Base-by-base conservation (phyloP, 2,113 vertebrate genomes). In the Pangasianodon hypophthalmus region DNA sequence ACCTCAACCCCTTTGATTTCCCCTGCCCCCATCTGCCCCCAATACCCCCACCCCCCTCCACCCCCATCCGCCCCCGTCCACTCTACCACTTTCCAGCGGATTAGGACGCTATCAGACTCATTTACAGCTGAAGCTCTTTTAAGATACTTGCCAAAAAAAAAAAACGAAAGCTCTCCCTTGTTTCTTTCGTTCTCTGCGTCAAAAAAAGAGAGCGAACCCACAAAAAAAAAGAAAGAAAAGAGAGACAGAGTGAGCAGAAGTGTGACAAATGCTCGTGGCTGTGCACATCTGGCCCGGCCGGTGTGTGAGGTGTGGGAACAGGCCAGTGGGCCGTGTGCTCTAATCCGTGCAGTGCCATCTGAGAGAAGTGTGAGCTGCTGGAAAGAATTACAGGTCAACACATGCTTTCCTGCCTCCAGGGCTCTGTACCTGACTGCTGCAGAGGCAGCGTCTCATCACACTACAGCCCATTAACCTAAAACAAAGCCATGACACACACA, bases 261-360 rank as follows among this genome's bases (percentile, higher is more conserved):
- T 91, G 90, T 87, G 90, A 92, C 87, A 50, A 89, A 91, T 90
- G 64, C 29, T 71, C 58, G 52, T 82, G 56, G 67, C 64, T 87
- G 46, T 75, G 60, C 90, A 92, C 90, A 92, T 92, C 87, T 92
- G 92, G 92, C 81, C 32, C 4, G 41, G 89, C 54, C 71, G 75
- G 83, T 73, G 29, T 88, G 84, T 80, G 90, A 92, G 89, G 85
- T 88, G 87, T 91, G 92, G 90, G 89, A 92, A 91, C 48, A 16
- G 58, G 60, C 44, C 29, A 10, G n/a, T 48, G 32, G 6, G 79
- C 77, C 29, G 48, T 13, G 46, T 48, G 37, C 79, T 69, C 54
- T 91, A 91, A 92, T 90, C 85, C 90, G 56, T 84, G 67, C 64
- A 58, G 41, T 85, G 81, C 81, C 46, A 52, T 69, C 77, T n/a